Evolutionary conservation across 1,140 invertebrate species (phyloP), one percentile per base, ranked within the genome.

Genomic region (Drosophila ironensis): DNA sequence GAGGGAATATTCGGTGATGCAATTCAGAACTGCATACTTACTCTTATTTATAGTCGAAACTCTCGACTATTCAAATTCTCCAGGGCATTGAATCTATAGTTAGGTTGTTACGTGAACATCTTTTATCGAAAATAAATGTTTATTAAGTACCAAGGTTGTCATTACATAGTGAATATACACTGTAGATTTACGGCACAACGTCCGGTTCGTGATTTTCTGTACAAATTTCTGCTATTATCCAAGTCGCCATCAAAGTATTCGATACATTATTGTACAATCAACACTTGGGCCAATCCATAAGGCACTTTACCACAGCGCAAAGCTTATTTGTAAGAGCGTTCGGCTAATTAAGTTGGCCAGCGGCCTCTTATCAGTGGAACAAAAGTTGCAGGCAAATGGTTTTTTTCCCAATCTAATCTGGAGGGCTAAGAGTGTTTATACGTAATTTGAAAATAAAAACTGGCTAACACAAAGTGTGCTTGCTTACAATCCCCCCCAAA

Each of bases 351-450:
- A 14, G 14, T 61, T 48, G 33, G 19, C 30, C 30, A 14, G 6
- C 40, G 24, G 24, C 37, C 46, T 63, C 41, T 63, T 63, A 63
- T 63, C 60, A 47, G 38, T 27, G 20, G 5, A n/a, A n/a, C n/a
- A n/a, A n/a, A n/a, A n/a, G n/a, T n/a, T 14, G 33, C 12, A 48
- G 17, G 11, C 22, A 27, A 59, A 19, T 12, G 14, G 28, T 46
- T 22, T 24, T 7, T 14, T 6, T 12, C 3, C 14, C 22, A 42
- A 69, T 69, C 66, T 69, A 12, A 69, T 69, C 66, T 69, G 1
- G n/a, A n/a, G n/a, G n/a, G n/a, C n/a, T n/a, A n/a, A n/a, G n/a
- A n/a, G n/a, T n/a, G n/a, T n/a, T n/a, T n/a, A n/a, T n/a, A n/a
- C n/a, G n/a, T n/a, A n/a, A n/a, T n/a, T n/a, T n/a, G n/a, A n/a